Conservation (phyloP, 2,797 vertebrate species). For the Gymnocypris eckloni region DNA sequence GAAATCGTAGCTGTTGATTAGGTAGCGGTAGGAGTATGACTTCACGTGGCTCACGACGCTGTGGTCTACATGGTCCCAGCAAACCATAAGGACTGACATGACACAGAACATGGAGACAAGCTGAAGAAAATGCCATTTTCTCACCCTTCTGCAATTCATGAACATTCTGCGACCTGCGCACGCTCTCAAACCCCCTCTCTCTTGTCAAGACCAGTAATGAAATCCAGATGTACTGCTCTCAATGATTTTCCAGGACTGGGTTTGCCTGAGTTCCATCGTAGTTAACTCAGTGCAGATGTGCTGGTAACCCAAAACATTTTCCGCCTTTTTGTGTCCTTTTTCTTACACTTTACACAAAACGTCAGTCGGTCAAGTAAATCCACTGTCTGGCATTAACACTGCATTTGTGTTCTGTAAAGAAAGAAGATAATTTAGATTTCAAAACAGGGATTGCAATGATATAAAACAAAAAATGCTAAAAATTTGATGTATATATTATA, state of each 20-base stretch:
- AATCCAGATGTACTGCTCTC: background rate
- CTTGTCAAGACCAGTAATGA: conserved; percentile 63
- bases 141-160: conserved; percentile 81
- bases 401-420: conserved; percentile 24
- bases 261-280: conserved; percentile 50
- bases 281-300: conserved; percentile 4
- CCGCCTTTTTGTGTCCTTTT: background rate
- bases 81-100: conserved; percentile 82
- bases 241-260: conserved; percentile 16
- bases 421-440: background rate
- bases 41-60: conserved; percentile 85
- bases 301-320: background rate
- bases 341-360: background rate
- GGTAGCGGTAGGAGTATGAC: conserved; percentile 89
- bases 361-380: background rate
- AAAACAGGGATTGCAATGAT: background rate
- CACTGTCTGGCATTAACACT: background rate
- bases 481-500: no score
- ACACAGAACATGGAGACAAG: conserved; percentile 83
- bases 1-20: conserved; percentile 89
- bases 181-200: background rate
- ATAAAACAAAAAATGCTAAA: no score
- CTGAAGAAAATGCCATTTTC: conserved; percentile 83
- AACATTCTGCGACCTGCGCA: conserved; percentile 80
- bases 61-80: conserved; percentile 84